phyloP scores from a whole-genome alignment of 2,113 vertebrate species.

The Buteo buteo region DNA sequence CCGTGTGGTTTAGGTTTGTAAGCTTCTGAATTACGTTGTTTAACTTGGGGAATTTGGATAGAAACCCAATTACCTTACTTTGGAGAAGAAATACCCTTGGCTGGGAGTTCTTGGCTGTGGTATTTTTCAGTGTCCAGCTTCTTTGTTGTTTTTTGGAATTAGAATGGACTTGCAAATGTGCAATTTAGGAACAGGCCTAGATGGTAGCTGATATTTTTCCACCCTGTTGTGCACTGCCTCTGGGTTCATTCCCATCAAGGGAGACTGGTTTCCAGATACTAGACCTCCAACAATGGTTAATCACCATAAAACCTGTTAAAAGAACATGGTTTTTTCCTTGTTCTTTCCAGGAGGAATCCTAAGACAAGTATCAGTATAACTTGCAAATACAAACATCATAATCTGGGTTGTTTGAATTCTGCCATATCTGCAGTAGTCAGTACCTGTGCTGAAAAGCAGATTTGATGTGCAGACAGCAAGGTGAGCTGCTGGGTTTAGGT shows the following conservation, averaged over 20 bases:
- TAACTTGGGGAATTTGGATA: background rate
- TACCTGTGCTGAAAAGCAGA: background rate
- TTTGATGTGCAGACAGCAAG: background rate
- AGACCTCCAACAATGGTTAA: background rate
- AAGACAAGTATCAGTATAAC: background rate
- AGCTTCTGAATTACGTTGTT: background rate
- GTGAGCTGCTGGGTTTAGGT: background rate
- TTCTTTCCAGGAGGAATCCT: background rate
- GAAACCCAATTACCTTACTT: background rate
- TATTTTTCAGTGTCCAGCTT: background rate
- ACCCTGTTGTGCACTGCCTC: background rate
- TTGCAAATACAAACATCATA: background rate
- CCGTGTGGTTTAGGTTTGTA: background rate
- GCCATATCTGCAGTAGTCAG: rapidly evolving
- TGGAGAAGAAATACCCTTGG: background rate
- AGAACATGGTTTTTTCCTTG: background rate
- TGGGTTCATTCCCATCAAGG: background rate
- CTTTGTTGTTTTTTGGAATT: background rate
- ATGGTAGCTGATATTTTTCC: background rate
- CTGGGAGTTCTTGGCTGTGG: background rate
- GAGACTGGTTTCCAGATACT: background rate
- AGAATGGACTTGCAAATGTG: background rate
- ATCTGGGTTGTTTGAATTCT: background rate
- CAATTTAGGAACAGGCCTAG: background rate
- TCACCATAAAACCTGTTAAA: background rate